phyloP scores from a whole-genome alignment of 2,888 invertebrate species.

The Leucophora obtusa region DNA sequence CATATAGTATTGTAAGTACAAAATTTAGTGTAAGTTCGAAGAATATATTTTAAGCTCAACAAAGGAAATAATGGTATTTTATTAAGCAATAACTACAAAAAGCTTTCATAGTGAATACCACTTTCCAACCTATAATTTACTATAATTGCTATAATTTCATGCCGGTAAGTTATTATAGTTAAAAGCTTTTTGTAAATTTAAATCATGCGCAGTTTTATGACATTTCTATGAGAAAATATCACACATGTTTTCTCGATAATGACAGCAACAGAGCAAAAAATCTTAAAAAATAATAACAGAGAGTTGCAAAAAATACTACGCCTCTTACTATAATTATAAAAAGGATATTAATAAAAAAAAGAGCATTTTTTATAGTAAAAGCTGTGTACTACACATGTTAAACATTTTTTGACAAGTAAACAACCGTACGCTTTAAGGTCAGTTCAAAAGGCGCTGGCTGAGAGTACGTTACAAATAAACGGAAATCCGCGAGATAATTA shows the following conservation, averaged over 20 bases:
- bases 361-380: constrained; percentile 23
- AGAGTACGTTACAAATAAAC: constrained; percentile 67
- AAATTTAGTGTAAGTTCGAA: not conserved
- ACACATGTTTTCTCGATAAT: not conserved
- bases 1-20: too few species aligned
- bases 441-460: constrained; percentile 73
- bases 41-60: not conserved
- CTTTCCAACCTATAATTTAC: too few species aligned
- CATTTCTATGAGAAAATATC: not conserved
- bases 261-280: constrained; percentile 12
- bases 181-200: too few species aligned
- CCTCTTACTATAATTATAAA: constrained; percentile 45
- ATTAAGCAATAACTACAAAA: not conserved
- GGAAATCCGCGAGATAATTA: constrained; percentile 30
- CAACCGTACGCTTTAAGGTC: constrained; percentile 63
- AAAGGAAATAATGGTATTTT: not conserved
- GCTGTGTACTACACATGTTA: constrained; percentile 32
- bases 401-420: constrained; percentile 47
- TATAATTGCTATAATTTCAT: not conserved
- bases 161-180: not conserved
- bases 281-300: constrained; percentile 41
- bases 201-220: constrained; percentile 6
- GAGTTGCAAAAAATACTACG: constrained; percentile 29
- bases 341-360: constrained; percentile 27
- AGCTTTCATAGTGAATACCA: not conserved